Evolutionary conservation across 2,797 vertebrate genomes (phyloP).

Genomic region (Craterocephalus amniculus): DNA sequence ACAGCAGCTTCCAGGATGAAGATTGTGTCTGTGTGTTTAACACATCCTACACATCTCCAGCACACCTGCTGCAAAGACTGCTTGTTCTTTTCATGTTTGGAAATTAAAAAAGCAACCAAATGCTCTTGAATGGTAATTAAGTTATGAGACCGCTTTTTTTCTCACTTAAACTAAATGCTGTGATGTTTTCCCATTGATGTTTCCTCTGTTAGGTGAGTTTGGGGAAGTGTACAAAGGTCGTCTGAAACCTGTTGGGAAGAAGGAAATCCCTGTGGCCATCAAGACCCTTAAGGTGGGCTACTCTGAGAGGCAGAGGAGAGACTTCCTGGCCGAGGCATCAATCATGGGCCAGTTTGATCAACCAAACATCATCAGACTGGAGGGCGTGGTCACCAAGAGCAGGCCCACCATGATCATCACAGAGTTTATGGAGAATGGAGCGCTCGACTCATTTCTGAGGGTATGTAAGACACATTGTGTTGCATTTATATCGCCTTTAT

Average conservation of each 20-base stretch:
- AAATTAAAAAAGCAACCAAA: slow-evolving; percentile 2
- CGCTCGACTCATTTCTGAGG: slow-evolving; percentile 93
- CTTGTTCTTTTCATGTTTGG: slow-evolving; percentile 19
- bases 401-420: slow-evolving; percentile 98
- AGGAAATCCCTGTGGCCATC: slow-evolving; percentile 93
- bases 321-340: slow-evolving; percentile 94
- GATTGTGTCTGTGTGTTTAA: slow-evolving; percentile 41
- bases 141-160: too few relatives aligned
- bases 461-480: slow-evolving; percentile 70
- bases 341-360: slow-evolving; percentile 98
- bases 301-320: slow-evolving; percentile 93
- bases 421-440: slow-evolving; percentile 97
- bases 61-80: slow-evolving; percentile 11
- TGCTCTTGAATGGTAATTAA: neutral
- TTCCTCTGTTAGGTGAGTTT: slow-evolving; percentile 87
- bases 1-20: slow-evolving; percentile 30
- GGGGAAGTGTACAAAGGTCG: slow-evolving; percentile 96
- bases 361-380: slow-evolving; percentile 93
- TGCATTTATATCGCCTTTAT: too few relatives aligned
- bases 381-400: slow-evolving; percentile 96
- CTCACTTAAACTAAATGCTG: neutral
- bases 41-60: neutral
- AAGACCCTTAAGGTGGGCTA: slow-evolving; percentile 95
- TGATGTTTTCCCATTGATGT: slow-evolving; percentile 1
- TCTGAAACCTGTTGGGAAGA: slow-evolving; percentile 90